Base-by-base conservation (phyloP, 2,113 vertebrate genomes). In the Callionymus lyra region DNA sequence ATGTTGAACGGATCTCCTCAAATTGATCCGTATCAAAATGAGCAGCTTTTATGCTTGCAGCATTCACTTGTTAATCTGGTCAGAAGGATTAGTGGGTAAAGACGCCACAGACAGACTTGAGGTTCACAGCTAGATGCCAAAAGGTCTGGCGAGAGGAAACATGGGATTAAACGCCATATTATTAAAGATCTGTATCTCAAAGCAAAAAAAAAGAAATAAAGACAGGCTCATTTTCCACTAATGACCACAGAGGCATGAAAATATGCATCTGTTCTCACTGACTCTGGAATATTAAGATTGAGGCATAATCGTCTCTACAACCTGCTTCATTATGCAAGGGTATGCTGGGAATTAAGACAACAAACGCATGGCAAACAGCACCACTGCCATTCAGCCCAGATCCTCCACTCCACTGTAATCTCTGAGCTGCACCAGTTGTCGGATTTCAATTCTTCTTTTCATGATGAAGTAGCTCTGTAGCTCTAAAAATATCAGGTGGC, bases 41-140 rank as follows among this genome's bases (percentile, higher is more conserved):
- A 80, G 72, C 74, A 72, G 72, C 72, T 78, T 77, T 53, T 67
- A 65, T 63, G 55, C 21, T 27, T 4, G 21, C 8, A 72, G 57
- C 56, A 75, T 72, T 55, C 59, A 53, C 57, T 36, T 53, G 56
- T 70, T 80, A 77, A 76, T 80, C 75, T 72, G 74, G 63, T 80
- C 71, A 77, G 69, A 74, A 59, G 68, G 65, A 74, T 72, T 70
- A 43, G 54, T 48, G 57, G 50, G 58, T 39, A 60, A 52, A 68
- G 65, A 73, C 53, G 65, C 59, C 31, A 53, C 47, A 65, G 62
- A 63, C 59, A 43, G 68, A 65, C 63, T 50, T 6, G 13, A 49
- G 49, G 44, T 52, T 31, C 52, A 55, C 21, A 27, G 21, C 21
- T 4, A 8, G 21, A n/a, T n/a, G n/a, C n/a, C n/a, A n/a, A n/a